Evolutionary conservation across 2,888 invertebrate species (phyloP).

Genomic region (Nematopogon swammerdamellus): DNA sequence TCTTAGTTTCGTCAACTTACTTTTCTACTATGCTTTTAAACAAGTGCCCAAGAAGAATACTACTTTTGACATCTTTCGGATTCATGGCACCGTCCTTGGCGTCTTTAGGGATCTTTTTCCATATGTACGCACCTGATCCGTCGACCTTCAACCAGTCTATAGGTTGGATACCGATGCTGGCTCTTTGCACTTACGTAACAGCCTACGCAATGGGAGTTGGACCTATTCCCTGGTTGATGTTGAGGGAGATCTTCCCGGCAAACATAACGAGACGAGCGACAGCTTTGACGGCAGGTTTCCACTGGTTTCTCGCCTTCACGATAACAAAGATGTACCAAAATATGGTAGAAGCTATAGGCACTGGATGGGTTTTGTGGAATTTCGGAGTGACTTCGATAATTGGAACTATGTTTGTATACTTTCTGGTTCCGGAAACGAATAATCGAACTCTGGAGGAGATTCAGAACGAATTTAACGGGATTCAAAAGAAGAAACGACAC

Average conservation of each 20-base stretch:
- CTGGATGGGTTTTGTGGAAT: constrained; percentile 63
- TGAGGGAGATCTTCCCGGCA: constrained; percentile 64
- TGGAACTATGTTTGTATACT: constrained; percentile 60
- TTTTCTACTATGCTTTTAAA: constrained; percentile 58
- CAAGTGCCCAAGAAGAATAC: constrained; percentile 55
- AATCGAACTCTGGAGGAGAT: constrained; percentile 54
- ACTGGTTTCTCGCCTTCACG: constrained; percentile 66
- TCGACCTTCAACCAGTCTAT: constrained; percentile 11
- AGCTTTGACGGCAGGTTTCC: constrained; percentile 64
- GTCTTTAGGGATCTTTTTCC: constrained; percentile 45
- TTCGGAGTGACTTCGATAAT: constrained; percentile 60
- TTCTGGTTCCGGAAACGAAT: constrained; percentile 68
- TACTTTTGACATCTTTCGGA: constrained; percentile 59
- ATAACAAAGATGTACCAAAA: constrained; percentile 63
- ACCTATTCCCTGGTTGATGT: constrained; percentile 70
- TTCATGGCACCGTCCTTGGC: constrained; percentile 54
- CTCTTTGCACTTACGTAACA: constrained; percentile 54
- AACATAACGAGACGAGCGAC: constrained; percentile 63
- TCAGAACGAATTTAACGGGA: constrained; percentile 48
- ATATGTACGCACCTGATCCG: constrained; percentile 25
- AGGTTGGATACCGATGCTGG: constrained; percentile 56
- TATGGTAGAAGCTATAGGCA: constrained; percentile 49
- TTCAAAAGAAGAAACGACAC: constrained; percentile 35
- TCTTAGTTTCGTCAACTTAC: constrained; percentile 56
- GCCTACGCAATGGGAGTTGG: constrained; percentile 66